Percentiles rank a stretch among this genome's conserved stretches.
Conservation (phyloP, 2,113 vertebrate genomes). For the Phylloscopus trochiloides region DNA sequence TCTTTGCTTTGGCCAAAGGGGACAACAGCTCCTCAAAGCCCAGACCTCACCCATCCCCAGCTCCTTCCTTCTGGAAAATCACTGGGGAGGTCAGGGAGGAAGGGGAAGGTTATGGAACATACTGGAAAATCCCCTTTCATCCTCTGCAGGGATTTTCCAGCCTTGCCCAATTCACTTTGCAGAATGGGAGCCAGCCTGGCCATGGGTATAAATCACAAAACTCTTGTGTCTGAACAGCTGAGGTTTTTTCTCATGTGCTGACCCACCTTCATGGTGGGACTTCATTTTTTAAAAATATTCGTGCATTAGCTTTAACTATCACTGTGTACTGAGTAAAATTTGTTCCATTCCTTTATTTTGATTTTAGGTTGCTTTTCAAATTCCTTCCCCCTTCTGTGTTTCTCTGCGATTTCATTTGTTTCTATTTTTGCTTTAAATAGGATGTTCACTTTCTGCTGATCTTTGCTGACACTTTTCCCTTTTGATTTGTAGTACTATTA, state of each 20-base stretch:
- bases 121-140: background rate
- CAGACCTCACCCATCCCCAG: background rate
- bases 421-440: conserved; percentile 4
- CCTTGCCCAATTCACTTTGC: background rate
- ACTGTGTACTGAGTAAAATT: background rate
- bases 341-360: background rate
- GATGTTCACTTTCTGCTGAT: conserved; percentile 44
- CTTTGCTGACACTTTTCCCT: background rate
- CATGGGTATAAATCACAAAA: background rate
- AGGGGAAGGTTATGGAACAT: background rate
- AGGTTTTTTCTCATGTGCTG: background rate
- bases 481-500: conserved; percentile 29
- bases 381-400: background rate
- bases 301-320: background rate
- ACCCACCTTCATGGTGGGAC: background rate
- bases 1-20: background rate
- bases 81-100: background rate
- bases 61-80: background rate
- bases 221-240: background rate
- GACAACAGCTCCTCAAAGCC: background rate
- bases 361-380: background rate
- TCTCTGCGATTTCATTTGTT: background rate
- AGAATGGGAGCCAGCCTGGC: background rate
- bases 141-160: background rate
- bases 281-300: background rate